Conservation (phyloP, 2,888 invertebrate species). For the Acholoe squamosa region DNA sequence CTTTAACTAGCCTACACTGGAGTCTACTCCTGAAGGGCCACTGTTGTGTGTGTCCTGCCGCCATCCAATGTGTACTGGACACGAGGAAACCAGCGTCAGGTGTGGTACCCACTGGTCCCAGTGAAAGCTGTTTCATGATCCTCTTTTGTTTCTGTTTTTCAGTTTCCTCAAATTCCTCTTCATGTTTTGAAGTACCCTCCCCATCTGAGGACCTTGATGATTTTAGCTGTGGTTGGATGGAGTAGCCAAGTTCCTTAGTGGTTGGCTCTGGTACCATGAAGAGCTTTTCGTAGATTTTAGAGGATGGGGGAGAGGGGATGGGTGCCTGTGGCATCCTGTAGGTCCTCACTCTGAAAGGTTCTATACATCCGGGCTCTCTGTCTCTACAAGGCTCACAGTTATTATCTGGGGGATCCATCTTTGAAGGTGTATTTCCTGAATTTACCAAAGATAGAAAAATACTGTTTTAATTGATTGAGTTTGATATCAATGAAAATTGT, state of each 20-base stretch:
- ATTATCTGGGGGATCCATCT: background rate
- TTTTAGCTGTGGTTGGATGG: background rate
- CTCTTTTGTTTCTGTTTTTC: background rate
- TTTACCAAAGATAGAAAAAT: no score
- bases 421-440: no score
- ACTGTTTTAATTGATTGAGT: no score
- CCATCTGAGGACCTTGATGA: background rate
- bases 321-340: background rate
- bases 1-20: background rate
- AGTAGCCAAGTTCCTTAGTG: background rate
- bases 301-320: background rate
- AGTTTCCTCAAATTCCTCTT: background rate
- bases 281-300: background rate
- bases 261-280: background rate
- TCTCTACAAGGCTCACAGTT: background rate
- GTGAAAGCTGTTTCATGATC: background rate
- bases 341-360: background rate
- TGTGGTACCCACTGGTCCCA: background rate
- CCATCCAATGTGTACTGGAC: background rate
- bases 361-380: background rate
- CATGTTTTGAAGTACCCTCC: background rate
- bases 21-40: constrained; percentile 4
- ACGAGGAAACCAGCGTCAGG: background rate
- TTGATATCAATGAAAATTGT: no score
- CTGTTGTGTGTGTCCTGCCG: background rate